Evolutionary conservation across 92 coral and sea anemone species (phyloP).

Genomic region (Ricordea florida): DNA sequence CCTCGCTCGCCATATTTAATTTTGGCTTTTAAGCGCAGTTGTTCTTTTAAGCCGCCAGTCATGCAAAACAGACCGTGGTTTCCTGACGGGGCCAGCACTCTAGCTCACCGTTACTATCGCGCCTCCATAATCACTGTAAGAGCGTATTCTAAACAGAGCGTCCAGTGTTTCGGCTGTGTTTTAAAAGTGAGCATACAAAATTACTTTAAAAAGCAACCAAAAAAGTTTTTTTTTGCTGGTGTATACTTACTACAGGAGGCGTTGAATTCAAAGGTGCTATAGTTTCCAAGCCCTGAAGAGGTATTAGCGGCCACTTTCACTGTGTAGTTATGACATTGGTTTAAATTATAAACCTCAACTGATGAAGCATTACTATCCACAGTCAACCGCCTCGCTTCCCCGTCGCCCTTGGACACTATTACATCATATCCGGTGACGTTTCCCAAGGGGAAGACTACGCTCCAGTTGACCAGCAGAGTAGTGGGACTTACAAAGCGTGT

Average conservation of each 20-base stretch:
- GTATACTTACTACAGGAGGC: constrained; percentile 54
- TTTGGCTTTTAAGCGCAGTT: no score
- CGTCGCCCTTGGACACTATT: neutral
- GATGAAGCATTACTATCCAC: constrained; percentile 8
- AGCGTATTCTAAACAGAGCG: no score
- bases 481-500: constrained; percentile 23
- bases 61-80: no score
- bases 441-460: constrained; percentile 7
- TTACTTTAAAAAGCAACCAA: no score
- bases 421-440: constrained; percentile 25
- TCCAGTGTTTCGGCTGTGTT: no score
- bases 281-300: constrained; percentile 44
- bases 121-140: no score
- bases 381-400: neutral
- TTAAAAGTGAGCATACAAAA: no score
- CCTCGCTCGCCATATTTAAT: no score
- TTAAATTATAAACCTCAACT: neutral
- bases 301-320: constrained; percentile 45
- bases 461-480: constrained; percentile 35
- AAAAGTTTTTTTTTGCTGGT: no score
- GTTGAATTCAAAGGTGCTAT: neutral
- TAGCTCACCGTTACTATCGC: no score
- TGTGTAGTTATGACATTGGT: constrained; percentile 48
- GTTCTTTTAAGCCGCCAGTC: no score
- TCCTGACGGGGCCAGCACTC: no score